Evolutionary conservation across 2,797 vertebrate genomes (phyloP), one percentile per base, ranked within the genome.

Genomic region (Buceros bicornis): DNA sequence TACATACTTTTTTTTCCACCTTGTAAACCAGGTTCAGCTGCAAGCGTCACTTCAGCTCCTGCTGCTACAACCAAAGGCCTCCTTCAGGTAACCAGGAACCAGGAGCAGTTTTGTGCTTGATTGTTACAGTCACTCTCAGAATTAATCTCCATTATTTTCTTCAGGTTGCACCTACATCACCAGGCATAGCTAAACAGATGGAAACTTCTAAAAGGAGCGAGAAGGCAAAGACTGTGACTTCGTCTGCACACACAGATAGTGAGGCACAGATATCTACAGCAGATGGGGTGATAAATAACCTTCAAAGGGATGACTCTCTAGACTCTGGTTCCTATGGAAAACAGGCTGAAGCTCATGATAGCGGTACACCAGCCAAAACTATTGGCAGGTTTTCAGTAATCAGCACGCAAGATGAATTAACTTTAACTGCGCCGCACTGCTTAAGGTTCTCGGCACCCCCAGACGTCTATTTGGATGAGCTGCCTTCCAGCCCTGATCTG

Each of bases 341-440:
- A 98, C 98, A 96, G 98, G 98, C 98, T 18, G 97, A 82, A 78
- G 83, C 89, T 73, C 95, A 71, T 51, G 97, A 93, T 3, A 37
- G 90, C 24, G 51, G 90, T 78, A 98, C 96, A 3, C 98, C 98
- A 33, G 98, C 98, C 96, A 99, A 98, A 91, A 99, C 98, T 0
- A 99, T 99, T 37, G 99, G 99, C 80, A 99, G 99, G 74, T 99
- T 99, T 97, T 99, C 99, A 2, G 99, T 99, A 64, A 96, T 99
- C 81, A 99, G 99, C 98, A 98, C 97, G 0, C 99, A 99, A 90
- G 99, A 99, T 1, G 99, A 99, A 43, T 97, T 99, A 53, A 98
- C 98, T 61, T 97, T 99, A 89, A 98, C 98, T 1, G 98, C 98
- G 0, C 98, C 98, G 11, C 99, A 98, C 88, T 99, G 98, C 96